Conservation (phyloP, 2,888 invertebrate species). For the Encarsia formosa region DNA sequence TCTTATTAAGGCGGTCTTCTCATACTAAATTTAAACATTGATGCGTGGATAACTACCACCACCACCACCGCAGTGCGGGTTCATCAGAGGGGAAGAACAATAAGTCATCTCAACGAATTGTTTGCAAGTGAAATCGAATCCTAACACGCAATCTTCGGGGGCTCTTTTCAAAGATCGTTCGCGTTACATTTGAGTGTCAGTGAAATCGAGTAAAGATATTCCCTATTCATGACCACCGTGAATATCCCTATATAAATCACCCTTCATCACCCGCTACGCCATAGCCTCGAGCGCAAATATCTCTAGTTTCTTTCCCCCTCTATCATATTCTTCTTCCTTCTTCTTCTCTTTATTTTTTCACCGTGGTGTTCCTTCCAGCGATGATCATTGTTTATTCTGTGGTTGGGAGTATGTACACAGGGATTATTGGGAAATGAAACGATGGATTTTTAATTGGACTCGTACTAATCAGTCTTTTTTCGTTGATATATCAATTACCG, state of each 20-base stretch:
- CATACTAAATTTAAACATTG: too few relatives aligned
- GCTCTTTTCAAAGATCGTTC: slow-evolving; percentile 5
- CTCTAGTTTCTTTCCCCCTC: slow-evolving; percentile 18
- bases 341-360: neutral
- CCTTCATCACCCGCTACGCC: slow-evolving; percentile 25
- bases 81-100: slow-evolving; percentile 12
- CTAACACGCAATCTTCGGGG: slow-evolving; percentile 16
- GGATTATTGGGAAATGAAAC: too few relatives aligned
- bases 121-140: slow-evolving; percentile 27
- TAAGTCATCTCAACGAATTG: slow-evolving; percentile 20
- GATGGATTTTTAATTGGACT: too few relatives aligned
- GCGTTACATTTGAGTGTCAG: slow-evolving; percentile 12
- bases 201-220: slow-evolving; percentile 15
- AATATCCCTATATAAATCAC: slow-evolving; percentile 31
- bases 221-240: slow-evolving; percentile 31
- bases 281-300: slow-evolving; percentile 32
- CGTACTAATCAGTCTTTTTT: too few relatives aligned
- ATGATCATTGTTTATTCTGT: slow-evolving; percentile 4
- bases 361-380: neutral
- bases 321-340: slow-evolving; percentile 3
- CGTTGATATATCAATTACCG: too few relatives aligned
- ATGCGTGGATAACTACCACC: too few relatives aligned
- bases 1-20: too few relatives aligned
- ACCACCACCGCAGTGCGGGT: neutral
- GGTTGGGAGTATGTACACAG: neutral